Conservation (phyloP, 2,113 vertebrate species). For the Mesembrinibis cayennensis region DNA sequence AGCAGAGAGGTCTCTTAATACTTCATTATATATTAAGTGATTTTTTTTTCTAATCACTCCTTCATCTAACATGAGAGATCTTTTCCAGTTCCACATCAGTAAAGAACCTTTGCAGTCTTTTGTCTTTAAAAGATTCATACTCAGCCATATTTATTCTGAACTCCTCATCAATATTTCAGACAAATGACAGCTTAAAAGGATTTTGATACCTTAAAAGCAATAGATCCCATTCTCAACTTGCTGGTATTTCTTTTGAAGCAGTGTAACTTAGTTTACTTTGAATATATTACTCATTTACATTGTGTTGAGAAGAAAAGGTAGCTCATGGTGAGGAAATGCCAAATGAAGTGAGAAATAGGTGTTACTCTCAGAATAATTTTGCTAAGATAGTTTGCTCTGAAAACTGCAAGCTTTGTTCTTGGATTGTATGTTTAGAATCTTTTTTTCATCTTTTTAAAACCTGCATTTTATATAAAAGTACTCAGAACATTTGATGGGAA, state of each 20-base stretch:
- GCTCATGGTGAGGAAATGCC: neutral
- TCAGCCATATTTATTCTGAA: neutral
- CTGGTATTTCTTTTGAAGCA: neutral
- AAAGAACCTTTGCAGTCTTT: neutral
- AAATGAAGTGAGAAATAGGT: neutral
- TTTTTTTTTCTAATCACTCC: neutral
- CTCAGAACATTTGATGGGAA: neutral
- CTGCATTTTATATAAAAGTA: neutral
- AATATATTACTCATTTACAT: neutral
- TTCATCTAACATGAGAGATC: neutral
- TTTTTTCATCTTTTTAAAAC: neutral
- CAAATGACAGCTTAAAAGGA: neutral
- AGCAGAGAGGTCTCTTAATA: neutral
- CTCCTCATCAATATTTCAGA: neutral
- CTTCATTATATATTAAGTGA: neutral
- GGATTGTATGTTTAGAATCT: neutral
- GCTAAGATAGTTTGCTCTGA: neutral
- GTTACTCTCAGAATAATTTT: neutral
- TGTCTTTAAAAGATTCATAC: neutral
- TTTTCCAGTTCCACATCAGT: neutral
- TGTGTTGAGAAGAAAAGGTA: neutral
- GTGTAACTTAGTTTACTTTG: neutral
- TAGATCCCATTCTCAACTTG: neutral
- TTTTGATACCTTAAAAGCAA: neutral
- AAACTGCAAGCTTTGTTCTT: neutral